phyloP scores from a whole-genome alignment of 2,113 vertebrate genomes.

The Mus musculus region GRCm39 chr2:160612501-160613000 shows the following conservation, averaged over 20 bases:
- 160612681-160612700: neutral
- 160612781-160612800: slow-evolving; percentile 34
- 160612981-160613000: neutral
- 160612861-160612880: neutral
- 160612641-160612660: neutral
- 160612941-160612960: neutral
- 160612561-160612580: neutral
- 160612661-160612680: neutral
- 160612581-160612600: neutral
- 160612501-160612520: neutral
- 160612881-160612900: neutral
- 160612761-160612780: slow-evolving; percentile 43
- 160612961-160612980: neutral
- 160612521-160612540: neutral
- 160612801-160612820: slow-evolving; percentile 62
- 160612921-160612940: neutral
- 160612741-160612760: neutral
- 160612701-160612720: slow-evolving; percentile 25
- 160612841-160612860: neutral
- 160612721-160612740: neutral
- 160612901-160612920: neutral
- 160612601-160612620: neutral
- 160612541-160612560: neutral
- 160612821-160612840: neutral
- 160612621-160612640: neutral